Base-by-base conservation (phyloP, 2,888 invertebrate species). In the Brassicogethes aeneus region DNA sequence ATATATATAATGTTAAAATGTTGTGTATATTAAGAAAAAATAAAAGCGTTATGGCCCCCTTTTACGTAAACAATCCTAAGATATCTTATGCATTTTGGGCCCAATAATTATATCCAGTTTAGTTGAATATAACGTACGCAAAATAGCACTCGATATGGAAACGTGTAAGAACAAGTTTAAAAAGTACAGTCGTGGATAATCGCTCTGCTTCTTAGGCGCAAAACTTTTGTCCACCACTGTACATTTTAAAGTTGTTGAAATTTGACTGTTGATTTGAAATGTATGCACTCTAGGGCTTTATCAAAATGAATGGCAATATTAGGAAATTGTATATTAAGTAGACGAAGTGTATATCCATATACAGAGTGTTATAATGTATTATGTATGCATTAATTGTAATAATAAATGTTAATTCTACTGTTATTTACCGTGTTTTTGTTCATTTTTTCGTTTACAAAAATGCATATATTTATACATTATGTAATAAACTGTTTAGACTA, bases 1-100 rank as follows among this genome's bases (percentile, higher is more conserved):
- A 64, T 64, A 63, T n/a, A n/a, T 59, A 61, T 61, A 62, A 59
- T 64, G 61, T 64, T 63, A 54, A 56, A 57, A 61, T 61, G 60
- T 62, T 63, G 61, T 65, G 61, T 64, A 62, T 55, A 55, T 54
- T 59, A 56, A 46, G 46, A 45, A 37, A 39, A 40, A 48, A 36
- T 35, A 34, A 46, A 34, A 40, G 44, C 43, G 43, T 50, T 51
- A 46, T 44, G 55, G 56, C 56, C 57, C 59, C 50, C 43, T 50
- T 50, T 41, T 47, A 34, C 23, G 23, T 23, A 23, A n/a, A 23
- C 23, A 23, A 7, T 23, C 10, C 23, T 10, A n/a, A n/a, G n/a
- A 48, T 44, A 46, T 37, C 37, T 34, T 36, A 49, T 50, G 48
- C 50, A 49, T 43, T 45, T 50, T 42, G 58, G 58, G 55, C 57